phyloP scores from a whole-genome alignment of 2,797 vertebrate species.

The Coregonus sp. region DNA sequence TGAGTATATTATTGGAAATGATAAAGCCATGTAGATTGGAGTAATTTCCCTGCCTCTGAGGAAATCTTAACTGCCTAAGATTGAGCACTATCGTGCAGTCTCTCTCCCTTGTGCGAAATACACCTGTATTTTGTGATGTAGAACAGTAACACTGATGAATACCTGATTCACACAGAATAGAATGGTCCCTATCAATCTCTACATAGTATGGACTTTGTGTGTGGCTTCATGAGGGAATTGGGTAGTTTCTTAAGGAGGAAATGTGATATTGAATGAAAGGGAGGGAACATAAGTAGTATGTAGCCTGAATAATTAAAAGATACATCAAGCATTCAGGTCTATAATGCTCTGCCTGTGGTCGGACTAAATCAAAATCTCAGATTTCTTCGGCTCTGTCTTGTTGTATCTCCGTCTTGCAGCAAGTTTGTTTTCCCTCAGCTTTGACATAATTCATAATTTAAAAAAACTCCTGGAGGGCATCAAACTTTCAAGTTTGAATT shows the following conservation, averaged over 20 bases:
- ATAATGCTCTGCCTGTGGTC: constrained; percentile 53
- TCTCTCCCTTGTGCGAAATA: constrained; percentile 27
- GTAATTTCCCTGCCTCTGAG: constrained; percentile 50
- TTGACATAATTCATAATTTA: constrained; percentile 23
- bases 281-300: constrained; percentile 28
- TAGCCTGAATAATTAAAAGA: constrained; percentile 63
- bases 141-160: constrained; percentile 24
- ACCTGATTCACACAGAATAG: constrained; percentile 30
- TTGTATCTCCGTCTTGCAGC: constrained; percentile 14
- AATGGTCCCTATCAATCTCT: constrained; percentile 38
- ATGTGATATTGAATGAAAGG: constrained; percentile 34
- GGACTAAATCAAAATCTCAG: constrained; percentile 25
- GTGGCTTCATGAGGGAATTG: background rate
- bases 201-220: constrained; percentile 17
- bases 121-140: constrained; percentile 7
- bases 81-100: constrained; percentile 41
- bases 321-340: constrained; percentile 40
- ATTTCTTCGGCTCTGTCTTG: background rate
- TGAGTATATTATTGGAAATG: constrained; percentile 27
- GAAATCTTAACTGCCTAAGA: constrained; percentile 58
- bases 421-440: constrained; percentile 15
- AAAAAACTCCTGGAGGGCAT: constrained; percentile 21
- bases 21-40: constrained; percentile 51
- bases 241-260: constrained; percentile 19
- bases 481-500: constrained; percentile 27